These are phyloP conservation scores for Heterocephalus glaber DNA, from an alignment of 2,113 vertebrate species.

Conservation along the genomic window DNA sequence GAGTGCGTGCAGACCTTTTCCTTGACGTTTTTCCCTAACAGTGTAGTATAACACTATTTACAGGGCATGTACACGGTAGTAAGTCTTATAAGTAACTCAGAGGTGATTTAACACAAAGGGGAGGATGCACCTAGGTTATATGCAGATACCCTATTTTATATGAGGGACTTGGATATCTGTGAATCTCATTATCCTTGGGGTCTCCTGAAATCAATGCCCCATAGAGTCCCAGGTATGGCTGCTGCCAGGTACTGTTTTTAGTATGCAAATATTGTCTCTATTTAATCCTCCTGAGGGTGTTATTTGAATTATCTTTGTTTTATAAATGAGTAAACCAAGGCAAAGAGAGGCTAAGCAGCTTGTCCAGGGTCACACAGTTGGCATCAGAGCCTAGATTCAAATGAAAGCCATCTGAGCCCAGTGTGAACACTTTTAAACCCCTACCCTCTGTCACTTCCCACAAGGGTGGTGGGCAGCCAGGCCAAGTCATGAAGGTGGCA, in stretches of 20 bases:
- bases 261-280: neutral
- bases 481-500: neutral
- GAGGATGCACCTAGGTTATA: neutral
- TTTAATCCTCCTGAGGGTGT: neutral
- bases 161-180: neutral
- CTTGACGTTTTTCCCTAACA: neutral
- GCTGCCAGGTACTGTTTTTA: neutral
- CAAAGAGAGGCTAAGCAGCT: conserved; percentile 1
- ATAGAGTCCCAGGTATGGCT: neutral
- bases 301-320: neutral
- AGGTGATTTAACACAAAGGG: neutral
- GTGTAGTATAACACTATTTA: no score
- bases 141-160: neutral
- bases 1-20: neutral
- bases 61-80: neutral
- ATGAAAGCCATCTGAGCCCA: neutral
- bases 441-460: neutral
- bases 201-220: neutral
- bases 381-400: neutral
- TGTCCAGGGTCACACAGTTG: neutral
- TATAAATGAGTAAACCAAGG: neutral
- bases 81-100: neutral
- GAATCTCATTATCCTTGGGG: neutral
- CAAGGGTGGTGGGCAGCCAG: neutral
- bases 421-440: neutral